Evolutionary conservation across 2,113 vertebrate species (phyloP).

Genomic region (Limanda limanda): DNA sequence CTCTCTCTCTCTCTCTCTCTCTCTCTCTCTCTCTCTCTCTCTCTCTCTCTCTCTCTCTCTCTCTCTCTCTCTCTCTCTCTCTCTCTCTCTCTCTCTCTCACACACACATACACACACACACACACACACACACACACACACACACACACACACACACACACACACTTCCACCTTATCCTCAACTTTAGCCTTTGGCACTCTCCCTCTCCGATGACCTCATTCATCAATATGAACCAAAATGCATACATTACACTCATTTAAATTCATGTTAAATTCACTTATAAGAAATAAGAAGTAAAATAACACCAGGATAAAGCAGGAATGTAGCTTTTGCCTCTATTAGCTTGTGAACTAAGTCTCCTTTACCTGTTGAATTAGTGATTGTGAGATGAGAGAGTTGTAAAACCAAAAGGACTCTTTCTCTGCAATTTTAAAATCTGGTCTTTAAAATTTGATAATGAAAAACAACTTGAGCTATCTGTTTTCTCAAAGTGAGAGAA

Average conservation of each 20-base stretch:
- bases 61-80: no score
- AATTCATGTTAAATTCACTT: conserved; percentile 62
- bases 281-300: conserved; percentile 56
- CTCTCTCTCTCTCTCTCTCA: neutral
- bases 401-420: neutral
- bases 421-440: conserved; percentile 13
- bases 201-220: conserved; percentile 58
- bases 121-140: conserved; percentile 9
- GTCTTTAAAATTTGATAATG: conserved; percentile 36
- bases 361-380: conserved; percentile 35
- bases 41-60: conserved; percentile 40
- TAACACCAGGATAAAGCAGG: conserved; percentile 16
- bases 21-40: conserved; percentile 1
- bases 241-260: conserved; percentile 61
- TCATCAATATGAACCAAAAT: conserved; percentile 64
- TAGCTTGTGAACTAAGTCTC: neutral
- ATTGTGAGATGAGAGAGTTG: neutral
- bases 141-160: conserved; percentile 7
- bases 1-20: neutral
- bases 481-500: conserved; percentile 5
- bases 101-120: conserved; percentile 6
- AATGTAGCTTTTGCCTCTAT: conserved; percentile 4
- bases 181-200: conserved; percentile 71
- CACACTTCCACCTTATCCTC: conserved; percentile 38
- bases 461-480: conserved; percentile 19